phyloP scores from a whole-genome alignment of 2,888 invertebrate species.

The Acleris sparsana region DNA sequence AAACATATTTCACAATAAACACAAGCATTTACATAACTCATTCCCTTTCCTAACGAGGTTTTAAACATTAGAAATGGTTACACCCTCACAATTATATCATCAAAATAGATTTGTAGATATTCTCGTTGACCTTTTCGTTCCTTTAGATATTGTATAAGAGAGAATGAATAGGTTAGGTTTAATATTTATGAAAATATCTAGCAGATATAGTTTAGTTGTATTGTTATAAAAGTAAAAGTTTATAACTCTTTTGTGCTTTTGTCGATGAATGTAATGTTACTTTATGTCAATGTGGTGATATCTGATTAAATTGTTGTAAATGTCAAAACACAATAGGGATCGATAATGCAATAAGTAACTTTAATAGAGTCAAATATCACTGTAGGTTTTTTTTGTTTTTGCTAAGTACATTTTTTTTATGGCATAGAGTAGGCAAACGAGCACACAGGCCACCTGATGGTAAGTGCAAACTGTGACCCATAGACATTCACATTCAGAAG shows the following conservation, averaged over 20 bases:
- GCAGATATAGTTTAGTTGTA: neutral
- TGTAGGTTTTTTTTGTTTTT: too few species aligned
- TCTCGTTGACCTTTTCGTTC: too few species aligned
- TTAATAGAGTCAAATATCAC: too few species aligned
- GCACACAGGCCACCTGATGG: too few species aligned
- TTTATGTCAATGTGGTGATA: too few species aligned
- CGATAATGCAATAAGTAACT: too few species aligned
- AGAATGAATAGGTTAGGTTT: neutral
- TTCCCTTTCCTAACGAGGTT: constrained; percentile 18
- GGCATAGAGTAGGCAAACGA: too few species aligned
- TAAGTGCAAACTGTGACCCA: too few species aligned
- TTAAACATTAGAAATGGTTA: constrained; percentile 11
- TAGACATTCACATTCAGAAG: too few species aligned
- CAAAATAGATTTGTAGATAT: constrained; percentile 7
- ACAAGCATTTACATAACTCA: neutral
- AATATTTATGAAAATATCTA: constrained; percentile 17
- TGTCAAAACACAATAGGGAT: too few species aligned
- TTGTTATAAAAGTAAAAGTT: constrained; percentile 21
- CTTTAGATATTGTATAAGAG: neutral
- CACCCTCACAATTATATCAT: constrained; percentile 16
- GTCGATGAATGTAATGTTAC: neutral
- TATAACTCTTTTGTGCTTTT: neutral
- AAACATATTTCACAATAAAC: neutral
- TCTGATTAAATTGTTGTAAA: too few species aligned
- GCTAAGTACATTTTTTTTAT: too few species aligned